phyloP scores from a whole-genome alignment of 2,113 vertebrate species.

The Acinonyx jubatus region DNA sequence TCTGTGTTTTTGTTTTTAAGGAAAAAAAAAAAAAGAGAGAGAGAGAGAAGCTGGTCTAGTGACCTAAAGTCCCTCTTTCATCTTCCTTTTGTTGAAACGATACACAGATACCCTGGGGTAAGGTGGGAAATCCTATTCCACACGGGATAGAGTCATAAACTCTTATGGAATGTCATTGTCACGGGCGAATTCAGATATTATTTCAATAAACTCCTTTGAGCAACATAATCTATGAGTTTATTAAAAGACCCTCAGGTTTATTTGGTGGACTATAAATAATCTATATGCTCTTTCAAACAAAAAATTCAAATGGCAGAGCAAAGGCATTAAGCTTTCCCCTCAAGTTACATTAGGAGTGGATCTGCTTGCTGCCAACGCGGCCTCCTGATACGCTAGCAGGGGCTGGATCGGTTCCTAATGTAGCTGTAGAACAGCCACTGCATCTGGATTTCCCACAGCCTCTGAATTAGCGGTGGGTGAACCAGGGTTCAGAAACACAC shows the following conservation, averaged over 20 bases:
- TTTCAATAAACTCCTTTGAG: conserved; percentile 78
- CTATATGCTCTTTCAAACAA: conserved; percentile 71
- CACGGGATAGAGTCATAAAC: conserved; percentile 60
- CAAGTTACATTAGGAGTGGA: conserved; percentile 65
- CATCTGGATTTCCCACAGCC: conserved; percentile 66
- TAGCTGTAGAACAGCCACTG: conserved; percentile 25
- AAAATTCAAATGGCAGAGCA: conserved; percentile 66
- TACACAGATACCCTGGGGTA: conserved; percentile 53
- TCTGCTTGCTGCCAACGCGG: conserved; percentile 58
- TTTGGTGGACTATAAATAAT: conserved; percentile 74
- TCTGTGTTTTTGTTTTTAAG: conserved; percentile 40
- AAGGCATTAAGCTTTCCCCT: conserved; percentile 69
- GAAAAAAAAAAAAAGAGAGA: background rate
- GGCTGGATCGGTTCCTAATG: conserved; percentile 67
- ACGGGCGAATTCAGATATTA: conserved; percentile 72
- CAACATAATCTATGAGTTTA: conserved; percentile 78
- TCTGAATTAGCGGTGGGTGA: conserved; percentile 27
- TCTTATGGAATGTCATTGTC: conserved; percentile 66
- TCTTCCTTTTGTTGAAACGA: conserved; percentile 68
- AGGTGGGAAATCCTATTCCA: conserved; percentile 70
- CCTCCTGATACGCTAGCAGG: conserved; percentile 39
- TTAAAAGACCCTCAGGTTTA: conserved; percentile 77
- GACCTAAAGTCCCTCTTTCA: conserved; percentile 42
- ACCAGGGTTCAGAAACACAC: conserved; percentile 43
- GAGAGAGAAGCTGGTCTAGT: background rate